A percentile compares a stretch with the other conserved stretches of the same genome.
phyloP scores from a whole-genome alignment of 2,888 invertebrate genomes.

The Meliscaeva auricollis region DNA sequence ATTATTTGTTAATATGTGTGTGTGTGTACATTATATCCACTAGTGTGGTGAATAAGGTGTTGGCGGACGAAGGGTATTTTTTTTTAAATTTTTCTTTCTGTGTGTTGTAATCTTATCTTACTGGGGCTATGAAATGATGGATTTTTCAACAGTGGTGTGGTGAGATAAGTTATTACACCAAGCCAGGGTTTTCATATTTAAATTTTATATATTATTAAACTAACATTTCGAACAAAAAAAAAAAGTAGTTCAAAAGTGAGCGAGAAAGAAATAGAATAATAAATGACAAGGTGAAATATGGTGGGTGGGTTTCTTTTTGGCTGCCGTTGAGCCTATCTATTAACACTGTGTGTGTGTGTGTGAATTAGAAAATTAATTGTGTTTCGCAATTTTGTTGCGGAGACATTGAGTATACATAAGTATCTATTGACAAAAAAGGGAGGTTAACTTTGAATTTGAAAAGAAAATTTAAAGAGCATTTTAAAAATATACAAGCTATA shows the following conservation, averaged over 20 bases:
- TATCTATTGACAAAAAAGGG: neutral
- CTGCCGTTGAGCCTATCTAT: neutral
- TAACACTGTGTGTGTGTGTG: neutral
- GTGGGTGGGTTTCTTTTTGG: conserved; percentile 45
- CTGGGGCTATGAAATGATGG: conserved; percentile 38
- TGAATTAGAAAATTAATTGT: conserved; percentile 39
- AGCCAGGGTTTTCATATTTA: conserved; percentile 42
- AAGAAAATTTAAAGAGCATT: neutral
- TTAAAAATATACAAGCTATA: neutral
- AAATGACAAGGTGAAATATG: conserved; percentile 54
- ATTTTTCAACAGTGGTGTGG: conserved; percentile 44
- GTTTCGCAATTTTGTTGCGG: conserved; percentile 71
- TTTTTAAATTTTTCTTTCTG: conserved; percentile 11
- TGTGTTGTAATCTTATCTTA: conserved; percentile 77
- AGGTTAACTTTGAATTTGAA: conserved; percentile 12
- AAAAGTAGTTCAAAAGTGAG: conserved; percentile 44
- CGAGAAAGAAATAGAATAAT: conserved; percentile 18
- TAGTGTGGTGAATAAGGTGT: conserved; percentile 35
- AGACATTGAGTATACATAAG: conserved; percentile 38
- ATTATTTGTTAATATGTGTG: conserved; percentile 18
- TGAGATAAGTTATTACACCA: conserved; percentile 59
- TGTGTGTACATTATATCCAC: conserved; percentile 41
- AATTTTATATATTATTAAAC: conserved; percentile 27
- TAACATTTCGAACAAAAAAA: neutral
- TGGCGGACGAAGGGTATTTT: conserved; percentile 2